A percentile compares a stretch with the other conserved stretches of the same genome.
These are phyloP conservation scores for Ephestia elutella DNA, from an alignment of 1,140 invertebrate genomes.

Conservation along the genomic window DNA sequence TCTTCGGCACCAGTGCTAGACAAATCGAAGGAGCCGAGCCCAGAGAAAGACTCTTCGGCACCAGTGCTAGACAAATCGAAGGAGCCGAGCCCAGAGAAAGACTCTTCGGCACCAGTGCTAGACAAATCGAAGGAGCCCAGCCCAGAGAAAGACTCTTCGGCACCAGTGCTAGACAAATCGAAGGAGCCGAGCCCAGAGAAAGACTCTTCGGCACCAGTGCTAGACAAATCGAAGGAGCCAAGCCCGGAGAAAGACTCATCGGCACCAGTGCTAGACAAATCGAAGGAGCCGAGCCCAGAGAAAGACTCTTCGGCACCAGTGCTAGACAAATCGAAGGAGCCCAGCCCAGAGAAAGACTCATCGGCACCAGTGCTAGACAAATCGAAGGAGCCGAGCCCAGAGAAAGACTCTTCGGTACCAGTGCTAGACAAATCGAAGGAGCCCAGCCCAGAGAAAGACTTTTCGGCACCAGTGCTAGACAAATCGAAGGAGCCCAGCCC, in stretches of 20 bases:
- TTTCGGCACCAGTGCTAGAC: background rate
- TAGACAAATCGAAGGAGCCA: background rate
- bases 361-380: background rate
- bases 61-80: background rate
- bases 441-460: slow-evolving; percentile 6
- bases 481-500: slow-evolving; percentile 12
- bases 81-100: background rate
- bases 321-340: slow-evolving; percentile 6
- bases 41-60: background rate
- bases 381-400: slow-evolving; percentile 12
- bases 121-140: background rate
- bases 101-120: background rate
- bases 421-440: slow-evolving; percentile 2
- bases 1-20: background rate
- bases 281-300: background rate
- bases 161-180: slow-evolving; percentile 10
- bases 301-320: background rate
- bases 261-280: slow-evolving; percentile 5
- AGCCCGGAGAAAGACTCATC: slow-evolving; percentile 8
- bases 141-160: slow-evolving; percentile 10
- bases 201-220: background rate
- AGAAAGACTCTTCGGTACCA: background rate
- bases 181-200: slow-evolving; percentile 14
- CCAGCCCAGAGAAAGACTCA: background rate
- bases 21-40: background rate